Evolutionary conservation across 2,888 invertebrate species (phyloP), one percentile per base, ranked within the genome.

Genomic region (Pristionchus arcanus): DNA sequence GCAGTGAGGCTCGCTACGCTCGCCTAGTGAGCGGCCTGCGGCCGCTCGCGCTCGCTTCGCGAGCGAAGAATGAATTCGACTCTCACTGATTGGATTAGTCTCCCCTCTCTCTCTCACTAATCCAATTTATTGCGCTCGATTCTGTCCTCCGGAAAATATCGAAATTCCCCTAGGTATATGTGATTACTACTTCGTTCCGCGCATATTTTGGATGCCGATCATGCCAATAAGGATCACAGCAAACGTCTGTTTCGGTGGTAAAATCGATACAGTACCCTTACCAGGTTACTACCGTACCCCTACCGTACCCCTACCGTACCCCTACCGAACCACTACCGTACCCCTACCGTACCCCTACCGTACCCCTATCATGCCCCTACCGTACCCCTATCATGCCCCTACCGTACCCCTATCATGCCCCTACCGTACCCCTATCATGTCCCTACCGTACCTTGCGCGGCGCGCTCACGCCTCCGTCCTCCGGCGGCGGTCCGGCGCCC

Each of bases 391-490:
- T 15, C 68, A 1, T 28, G 13, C 28, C 28, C 28, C 68, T 25
- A 13, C 31, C 21, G 68, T 31, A 68, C 15, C 68, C n/a, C n/a
- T 15, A 13, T n/a, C 28, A 3, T n/a, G 16, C 28, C 68, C 28
- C 13, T n/a, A 31, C 28, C 68, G 25, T 63, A 63, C 25, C 63
- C 59, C 59, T 13, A 59, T 25, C 16, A 1, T 63, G 21, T 21
- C n/a, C 63, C 63, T 63, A 63, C n/a, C 68, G 31, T 31, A 42
- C 81, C 81, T 81, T 81, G 81, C 81, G 81, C 53, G 81, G 81
- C 81, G 49, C 49, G 81, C 49, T 49, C 49, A 81, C 28, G 81
- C 74, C 11, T 11, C 7, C 53, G n/a, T 13, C 7, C 49, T 34
- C 77, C 21, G 42, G 31, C 68, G 13, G 31, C 31, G 68, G 68